Conservation (phyloP, 2,888 invertebrate species). For the Melitaea athalia region DNA sequence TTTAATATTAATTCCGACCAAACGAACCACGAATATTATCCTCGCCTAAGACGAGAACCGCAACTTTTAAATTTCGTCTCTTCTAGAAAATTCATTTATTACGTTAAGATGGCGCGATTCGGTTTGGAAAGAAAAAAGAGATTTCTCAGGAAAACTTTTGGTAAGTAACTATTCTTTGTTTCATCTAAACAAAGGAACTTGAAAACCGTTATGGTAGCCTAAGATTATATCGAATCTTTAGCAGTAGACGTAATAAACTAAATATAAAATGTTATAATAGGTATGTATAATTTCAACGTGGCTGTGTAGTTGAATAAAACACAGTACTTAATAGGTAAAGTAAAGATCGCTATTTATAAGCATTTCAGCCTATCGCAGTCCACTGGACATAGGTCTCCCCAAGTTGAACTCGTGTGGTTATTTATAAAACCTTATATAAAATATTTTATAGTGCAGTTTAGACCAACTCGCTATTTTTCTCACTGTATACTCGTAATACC, state of each 20-base stretch:
- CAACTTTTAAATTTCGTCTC: slow-evolving; percentile 27
- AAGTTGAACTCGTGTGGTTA: too few species aligned
- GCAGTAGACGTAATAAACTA: background rate
- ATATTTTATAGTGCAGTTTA: too few species aligned
- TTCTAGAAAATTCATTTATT: slow-evolving; percentile 25
- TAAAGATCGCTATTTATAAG: too few species aligned
- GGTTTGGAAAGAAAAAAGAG: background rate
- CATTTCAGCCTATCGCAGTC: too few species aligned
- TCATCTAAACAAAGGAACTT: background rate
- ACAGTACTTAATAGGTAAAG: too few species aligned
- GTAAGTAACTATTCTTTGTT: background rate
- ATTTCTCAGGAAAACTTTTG: too few species aligned
- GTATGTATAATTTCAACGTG: too few species aligned
- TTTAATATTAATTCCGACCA: slow-evolving; percentile 7
- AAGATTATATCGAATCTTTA: background rate
- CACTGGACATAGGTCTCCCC: too few species aligned
- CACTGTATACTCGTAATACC: too few species aligned
- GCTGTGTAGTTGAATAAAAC: background rate
- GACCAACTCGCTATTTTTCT: too few species aligned
- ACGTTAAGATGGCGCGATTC: slow-evolving; percentile 10
- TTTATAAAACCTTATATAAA: too few species aligned
- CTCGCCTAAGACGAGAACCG: slow-evolving; percentile 4
- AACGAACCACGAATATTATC: background rate
- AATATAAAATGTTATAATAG: background rate
- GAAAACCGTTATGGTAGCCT: background rate